phyloP scores from a whole-genome alignment of 2,113 vertebrate genomes.

The Grammomys dolichurus region DNA sequence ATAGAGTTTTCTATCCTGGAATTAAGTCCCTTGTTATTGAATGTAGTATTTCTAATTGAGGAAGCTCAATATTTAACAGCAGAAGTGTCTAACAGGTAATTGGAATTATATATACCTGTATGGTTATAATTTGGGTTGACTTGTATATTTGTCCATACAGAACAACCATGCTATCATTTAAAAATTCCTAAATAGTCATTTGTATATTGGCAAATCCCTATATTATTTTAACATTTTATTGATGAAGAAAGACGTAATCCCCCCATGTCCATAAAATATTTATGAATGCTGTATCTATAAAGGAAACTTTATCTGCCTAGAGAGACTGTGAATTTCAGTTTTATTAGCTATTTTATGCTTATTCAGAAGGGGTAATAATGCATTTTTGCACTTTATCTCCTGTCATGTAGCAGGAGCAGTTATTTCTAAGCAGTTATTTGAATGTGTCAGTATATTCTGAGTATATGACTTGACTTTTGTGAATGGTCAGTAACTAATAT shows the following conservation, averaged over 20 bases:
- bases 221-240: conserved; percentile 43
- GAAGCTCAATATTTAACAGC: conserved; percentile 48
- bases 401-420: not conserved
- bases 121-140: conserved; percentile 4
- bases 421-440: conserved; percentile 35
- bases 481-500: not conserved
- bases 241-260: not conserved
- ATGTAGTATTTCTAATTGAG: not conserved
- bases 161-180: conserved; percentile 26
- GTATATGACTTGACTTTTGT: not conserved
- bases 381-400: conserved; percentile 35
- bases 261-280: conserved; percentile 28
- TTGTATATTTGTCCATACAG: not conserved
- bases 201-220: conserved; percentile 19
- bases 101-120: not conserved
- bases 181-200: conserved; percentile 46
- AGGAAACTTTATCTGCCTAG: conserved; percentile 42
- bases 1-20: not conserved
- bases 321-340: conserved; percentile 27
- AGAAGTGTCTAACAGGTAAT: not conserved
- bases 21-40: conserved; percentile 44
- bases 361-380: not conserved
- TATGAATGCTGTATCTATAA: conserved; percentile 2
- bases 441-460: not conserved
- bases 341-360: conserved; percentile 16